Evolutionary conservation across 2,888 invertebrate genomes (phyloP).

Genomic region (Amblyjoppa proteus): DNA sequence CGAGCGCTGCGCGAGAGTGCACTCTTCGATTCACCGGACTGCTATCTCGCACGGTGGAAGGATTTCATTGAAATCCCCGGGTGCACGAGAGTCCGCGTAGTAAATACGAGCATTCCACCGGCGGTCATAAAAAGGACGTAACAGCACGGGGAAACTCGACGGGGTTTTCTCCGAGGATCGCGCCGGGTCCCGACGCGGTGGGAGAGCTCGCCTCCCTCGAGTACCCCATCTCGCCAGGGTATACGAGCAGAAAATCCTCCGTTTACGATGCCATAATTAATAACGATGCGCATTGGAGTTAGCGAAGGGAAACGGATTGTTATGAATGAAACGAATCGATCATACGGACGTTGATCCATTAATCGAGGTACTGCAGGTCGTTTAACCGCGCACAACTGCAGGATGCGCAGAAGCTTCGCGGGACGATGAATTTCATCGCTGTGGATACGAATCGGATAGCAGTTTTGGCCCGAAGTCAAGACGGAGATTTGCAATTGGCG

Average conservation of each 20-base stretch:
- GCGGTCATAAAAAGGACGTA: conserved; percentile 69
- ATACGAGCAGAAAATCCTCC: conserved; percentile 23
- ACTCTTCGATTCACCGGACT: conserved; percentile 45
- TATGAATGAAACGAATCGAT: conserved; percentile 6
- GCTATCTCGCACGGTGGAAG: conserved; percentile 14
- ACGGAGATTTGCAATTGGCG: not conserved
- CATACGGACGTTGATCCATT: not conserved
- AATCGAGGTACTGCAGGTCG: not conserved
- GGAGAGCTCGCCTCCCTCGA: conserved; percentile 36
- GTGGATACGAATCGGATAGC: not conserved
- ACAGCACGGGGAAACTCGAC: conserved; percentile 67
- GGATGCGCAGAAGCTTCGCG: not conserved
- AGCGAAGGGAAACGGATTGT: not conserved
- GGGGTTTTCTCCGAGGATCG: conserved; percentile 63
- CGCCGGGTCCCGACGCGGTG: conserved; percentile 42
- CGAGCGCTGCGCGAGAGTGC: conserved; percentile 26
- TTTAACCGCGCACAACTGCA: not conserved
- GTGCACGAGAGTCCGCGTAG: conserved; percentile 42
- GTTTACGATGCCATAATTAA: conserved; percentile 24
- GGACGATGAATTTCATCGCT: not conserved
- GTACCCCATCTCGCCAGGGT: conserved; percentile 29
- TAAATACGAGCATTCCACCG: conserved; percentile 70
- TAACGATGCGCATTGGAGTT: conserved; percentile 26
- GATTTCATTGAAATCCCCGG: conserved; percentile 61
- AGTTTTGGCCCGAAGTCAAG: no score